Evolutionary conservation across 2,797 vertebrate genomes (phyloP), one percentile per base, ranked within the genome.

Genomic region (Phyllotis vaccarum): DNA sequence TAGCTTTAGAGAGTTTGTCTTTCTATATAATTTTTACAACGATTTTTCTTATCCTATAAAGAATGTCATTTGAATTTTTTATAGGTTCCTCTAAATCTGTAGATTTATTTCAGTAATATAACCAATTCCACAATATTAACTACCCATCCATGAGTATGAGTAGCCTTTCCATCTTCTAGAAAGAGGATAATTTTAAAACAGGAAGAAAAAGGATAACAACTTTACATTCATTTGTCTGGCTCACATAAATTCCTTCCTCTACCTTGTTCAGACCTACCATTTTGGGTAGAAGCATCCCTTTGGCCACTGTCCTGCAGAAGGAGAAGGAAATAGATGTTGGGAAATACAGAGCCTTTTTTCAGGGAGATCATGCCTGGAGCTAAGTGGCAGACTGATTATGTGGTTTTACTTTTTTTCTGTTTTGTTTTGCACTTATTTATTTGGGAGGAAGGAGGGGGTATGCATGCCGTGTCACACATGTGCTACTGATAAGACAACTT

Each of bases 151-250:
- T 46, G 81, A 43, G 2, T 12, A 68, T 22, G 31, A 10, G 43
- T 52, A 19, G 43, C 31, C 19, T 49, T 85, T 49, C 60, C 34
- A 68, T 24, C 85, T 43, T 87, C 52, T 56, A 31, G 52, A 29
- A 72, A 75, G 37, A 93, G 72, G 31, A 93, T 43, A 72, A 81
- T 88, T 40, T 29, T 89, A 60, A 94, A 70, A 62, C 14, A 46
- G 1, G 62, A 31, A 85, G 43, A 3, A n/a, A n/a, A 46, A 46
- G 43, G 8, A 56, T 27, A 83, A 78, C 13, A 54, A n/a, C 4
- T 29, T 52, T 78, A 19, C 31, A 43, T 37, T 94, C 46, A 62
- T 79, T 92, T 86, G 54, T 66, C 68, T 43, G 66, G 0, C 0
- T 90, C 64, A 60, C 91, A 90, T 68, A 83, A 78, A 60, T 43